Conservation (phyloP, 2,888 invertebrate species). For the Parapristionchus giblindavisi region DNA sequence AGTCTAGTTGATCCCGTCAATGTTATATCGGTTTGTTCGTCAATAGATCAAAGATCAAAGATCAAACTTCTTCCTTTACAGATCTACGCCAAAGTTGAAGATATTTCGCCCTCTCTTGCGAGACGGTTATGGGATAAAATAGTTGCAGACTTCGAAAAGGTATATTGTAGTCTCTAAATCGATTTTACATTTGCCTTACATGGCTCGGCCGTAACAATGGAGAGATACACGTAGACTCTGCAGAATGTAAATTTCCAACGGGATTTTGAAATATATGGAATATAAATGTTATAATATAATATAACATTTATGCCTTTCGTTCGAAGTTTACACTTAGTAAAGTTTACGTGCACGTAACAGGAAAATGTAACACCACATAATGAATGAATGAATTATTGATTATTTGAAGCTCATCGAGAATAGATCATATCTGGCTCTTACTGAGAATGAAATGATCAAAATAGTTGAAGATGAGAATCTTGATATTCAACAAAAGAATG, state of each 20-base stretch:
- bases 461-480: conserved; percentile 5
- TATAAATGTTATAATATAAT: no score
- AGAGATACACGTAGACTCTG: no score
- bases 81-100: conserved; percentile 2
- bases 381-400: background rate
- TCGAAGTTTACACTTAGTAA: no score
- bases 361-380: no score
- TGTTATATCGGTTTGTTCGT: background rate
- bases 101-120: background rate
- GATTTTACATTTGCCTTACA: background rate
- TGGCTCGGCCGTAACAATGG: no score
- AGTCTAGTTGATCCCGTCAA: conserved; percentile 10
- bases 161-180: background rate
- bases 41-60: no score
- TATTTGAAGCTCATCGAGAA: conserved; percentile 9
- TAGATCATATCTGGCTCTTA: background rate
- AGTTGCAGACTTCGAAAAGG: conserved; percentile 31
- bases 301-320: no score
- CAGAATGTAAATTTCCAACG: no score
- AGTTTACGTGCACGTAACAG: no score
- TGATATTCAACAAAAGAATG: conserved; percentile 23
- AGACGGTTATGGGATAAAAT: conserved; percentile 13
- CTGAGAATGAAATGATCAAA: conserved; percentile 17
- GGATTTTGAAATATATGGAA: no score
- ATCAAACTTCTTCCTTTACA: no score